Base-by-base conservation (phyloP, 2,113 vertebrate genomes). In the Callipepla squamata region DNA sequence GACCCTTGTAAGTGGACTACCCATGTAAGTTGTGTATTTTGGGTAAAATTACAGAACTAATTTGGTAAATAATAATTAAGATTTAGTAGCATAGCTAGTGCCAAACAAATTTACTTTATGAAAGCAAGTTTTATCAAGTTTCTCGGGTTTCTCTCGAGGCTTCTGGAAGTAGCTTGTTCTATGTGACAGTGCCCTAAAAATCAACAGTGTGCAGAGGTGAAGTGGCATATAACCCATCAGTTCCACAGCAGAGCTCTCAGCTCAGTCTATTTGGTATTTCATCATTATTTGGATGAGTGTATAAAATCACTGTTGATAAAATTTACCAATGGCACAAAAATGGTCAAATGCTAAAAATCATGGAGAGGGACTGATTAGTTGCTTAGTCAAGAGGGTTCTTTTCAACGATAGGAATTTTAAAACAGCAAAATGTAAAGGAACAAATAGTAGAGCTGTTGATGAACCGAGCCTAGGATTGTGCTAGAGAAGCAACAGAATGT, bases 251-350 rank as follows among this genome's bases (percentile, higher is more conserved):
- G 55, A 1, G 2, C 55, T 87, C 87, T 80, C 67, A 73, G 42
- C 59, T 94, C 70, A 57, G 72, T 73, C 36, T 85, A 55, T 85
- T 80, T 94, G 79, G 23, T 89, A 66, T 80, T 85, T 87, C 11
- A 6, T 74, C 23, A 32, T 93, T 94, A 80, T 93, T 93, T 90
- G 76, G 68, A 90, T 80, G 34, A 83, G 57, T 79, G 38, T 40
- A 58, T 78, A 65, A 93, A 95, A 91, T 75, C 47, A 57, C 72
- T 87, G 93, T 94, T 94, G 91, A 85, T 87, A 94, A 94, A 91
- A 92, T 90, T 87, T 92, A 77, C 83, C 89, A 78, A 53, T 87
- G 81, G 72, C 47, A 87, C 72, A 72, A 78, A 90, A 95, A 87
- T 53, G 55, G 72, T 74, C 50, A 87, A 88, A 83, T 90, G 68